A percentile compares a stretch with the other conserved stretches of the same genome.
Evolutionary conservation across 2,113 vertebrate genomes (phyloP).

Genomic region (Elephas maximus): DNA sequence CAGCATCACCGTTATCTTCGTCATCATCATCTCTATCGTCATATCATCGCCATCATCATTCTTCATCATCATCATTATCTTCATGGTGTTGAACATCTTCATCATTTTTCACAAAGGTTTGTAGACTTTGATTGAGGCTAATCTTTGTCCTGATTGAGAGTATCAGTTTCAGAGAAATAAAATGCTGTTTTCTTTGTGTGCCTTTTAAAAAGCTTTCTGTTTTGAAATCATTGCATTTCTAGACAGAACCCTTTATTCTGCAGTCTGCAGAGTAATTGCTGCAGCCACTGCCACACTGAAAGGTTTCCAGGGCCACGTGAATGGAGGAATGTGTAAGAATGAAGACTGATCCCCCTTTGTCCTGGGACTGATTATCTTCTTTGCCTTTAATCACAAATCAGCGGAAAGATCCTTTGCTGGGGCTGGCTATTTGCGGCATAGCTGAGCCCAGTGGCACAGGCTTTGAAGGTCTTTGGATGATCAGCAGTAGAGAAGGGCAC

Average conservation of each 20-base stretch:
- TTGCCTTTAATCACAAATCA: constrained; percentile 74
- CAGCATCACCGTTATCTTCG: background rate
- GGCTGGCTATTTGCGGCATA: constrained; percentile 6
- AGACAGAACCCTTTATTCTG: constrained; percentile 63
- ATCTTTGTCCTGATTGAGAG: constrained; percentile 11
- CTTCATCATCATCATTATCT: constrained; percentile 59
- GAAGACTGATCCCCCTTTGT: background rate
- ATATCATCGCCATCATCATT: constrained; percentile 38
- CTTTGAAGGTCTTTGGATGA: constrained; percentile 51
- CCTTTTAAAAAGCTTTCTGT: constrained; percentile 63
- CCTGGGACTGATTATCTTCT: constrained; percentile 62
- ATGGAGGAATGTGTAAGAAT: background rate
- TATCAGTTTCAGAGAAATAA: constrained; percentile 72
- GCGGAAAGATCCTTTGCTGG: background rate
- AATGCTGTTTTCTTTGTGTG: constrained; percentile 12
- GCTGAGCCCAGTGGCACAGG: constrained; percentile 45
- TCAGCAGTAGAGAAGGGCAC: background rate
- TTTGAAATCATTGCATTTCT: constrained; percentile 70
- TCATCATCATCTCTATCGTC: background rate
- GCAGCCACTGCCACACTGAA: background rate
- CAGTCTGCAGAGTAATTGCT: constrained; percentile 11
- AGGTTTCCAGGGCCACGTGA: constrained; percentile 58
- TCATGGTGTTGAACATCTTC: constrained; percentile 72
- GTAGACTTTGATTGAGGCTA: constrained; percentile 72
- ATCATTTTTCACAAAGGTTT: constrained; percentile 71